A percentile compares a stretch with the other conserved stretches of the same genome.
Conservation (phyloP, 2,888 invertebrate species). For the Hydraecia micacea region DNA sequence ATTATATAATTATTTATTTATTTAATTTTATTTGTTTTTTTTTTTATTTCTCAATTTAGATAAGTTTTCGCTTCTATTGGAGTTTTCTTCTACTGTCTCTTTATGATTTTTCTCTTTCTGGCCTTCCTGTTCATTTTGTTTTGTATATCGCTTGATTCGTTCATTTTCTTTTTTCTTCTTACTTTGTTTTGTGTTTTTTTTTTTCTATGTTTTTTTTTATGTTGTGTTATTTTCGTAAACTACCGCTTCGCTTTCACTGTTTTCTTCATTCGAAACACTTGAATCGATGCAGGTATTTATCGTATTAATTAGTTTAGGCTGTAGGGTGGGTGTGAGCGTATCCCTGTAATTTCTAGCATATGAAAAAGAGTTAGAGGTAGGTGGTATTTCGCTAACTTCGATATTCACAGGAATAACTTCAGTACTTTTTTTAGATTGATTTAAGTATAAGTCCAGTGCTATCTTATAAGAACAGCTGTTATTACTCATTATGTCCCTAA, state of each 20-base stretch:
- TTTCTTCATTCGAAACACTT: neutral
- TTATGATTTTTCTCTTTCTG: neutral
- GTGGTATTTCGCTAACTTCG: neutral
- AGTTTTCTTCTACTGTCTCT: neutral
- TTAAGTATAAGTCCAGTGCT: neutral
- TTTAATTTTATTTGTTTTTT: too few relatives aligned
- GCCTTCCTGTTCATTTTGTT: neutral
- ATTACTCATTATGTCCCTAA: neutral
- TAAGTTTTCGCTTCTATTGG: neutral
- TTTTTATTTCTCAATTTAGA: too few relatives aligned
- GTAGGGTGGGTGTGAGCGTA: neutral
- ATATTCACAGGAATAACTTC: neutral
- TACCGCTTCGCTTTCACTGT: neutral
- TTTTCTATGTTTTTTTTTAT: too few relatives aligned
- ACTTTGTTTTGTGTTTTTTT: neutral
- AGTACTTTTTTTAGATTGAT: neutral
- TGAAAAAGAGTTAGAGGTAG: neutral
- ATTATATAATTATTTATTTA: too few relatives aligned
- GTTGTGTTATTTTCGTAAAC: too few relatives aligned
- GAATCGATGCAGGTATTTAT: neutral
- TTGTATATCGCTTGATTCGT: neutral
- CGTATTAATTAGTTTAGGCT: neutral
- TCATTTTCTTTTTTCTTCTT: neutral
- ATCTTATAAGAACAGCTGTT: neutral
- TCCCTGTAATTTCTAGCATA: too few relatives aligned